Base-by-base conservation (phyloP, 2,797 vertebrate genomes). In the Streptopelia turtur region DNA sequence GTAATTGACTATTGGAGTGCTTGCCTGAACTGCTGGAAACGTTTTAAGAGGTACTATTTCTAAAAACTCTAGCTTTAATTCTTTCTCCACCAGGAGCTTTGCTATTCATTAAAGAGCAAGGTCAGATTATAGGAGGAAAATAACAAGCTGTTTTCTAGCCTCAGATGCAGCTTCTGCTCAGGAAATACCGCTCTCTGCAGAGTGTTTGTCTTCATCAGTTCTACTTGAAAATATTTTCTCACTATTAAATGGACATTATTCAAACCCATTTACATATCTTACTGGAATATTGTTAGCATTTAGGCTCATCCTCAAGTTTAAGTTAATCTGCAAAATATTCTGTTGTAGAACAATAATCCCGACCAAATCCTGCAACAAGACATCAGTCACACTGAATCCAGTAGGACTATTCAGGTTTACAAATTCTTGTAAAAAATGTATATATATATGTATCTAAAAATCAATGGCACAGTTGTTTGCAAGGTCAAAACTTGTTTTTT, bases 281-380 rank as follows among this genome's bases (percentile, higher is more conserved):
- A 49, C 33, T 63, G 82, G 87, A 91, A 89, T 93, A 80, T 60
- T 52, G 52, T 83, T 84, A 50, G 59, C 66, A 47, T 70, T 74
- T 85, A 87, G 89, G 70, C 94, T 88, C 66, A 39, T 81, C 57
- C 92, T 95, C 87, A 81, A 90, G 39, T 69, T 86, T 83, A 82
- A 89, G 77, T 88, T 83, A 94, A 80, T 86, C 70, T 89, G 81
- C 56, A 90, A 70, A 92, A 90, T 87, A 83, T 75, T 74, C 75
- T 90, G 80, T 77, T 81, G 72, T 63, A 52, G 77, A 77, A 84
- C 87, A 87, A 96, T 39, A 39, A 39, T 39, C 80, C 87, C 84
- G 56, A 49, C 37, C 69, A 65, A 92, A 92, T 93, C 68, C 75
- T 81, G 78, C 47, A 66, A 85, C 60, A 69, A 82, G 68, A 83